A percentile compares a stretch with the other conserved stretches of the same genome.
phyloP scores from a whole-genome alignment of 2,113 vertebrate species.

The Thymallus thymallus region DNA sequence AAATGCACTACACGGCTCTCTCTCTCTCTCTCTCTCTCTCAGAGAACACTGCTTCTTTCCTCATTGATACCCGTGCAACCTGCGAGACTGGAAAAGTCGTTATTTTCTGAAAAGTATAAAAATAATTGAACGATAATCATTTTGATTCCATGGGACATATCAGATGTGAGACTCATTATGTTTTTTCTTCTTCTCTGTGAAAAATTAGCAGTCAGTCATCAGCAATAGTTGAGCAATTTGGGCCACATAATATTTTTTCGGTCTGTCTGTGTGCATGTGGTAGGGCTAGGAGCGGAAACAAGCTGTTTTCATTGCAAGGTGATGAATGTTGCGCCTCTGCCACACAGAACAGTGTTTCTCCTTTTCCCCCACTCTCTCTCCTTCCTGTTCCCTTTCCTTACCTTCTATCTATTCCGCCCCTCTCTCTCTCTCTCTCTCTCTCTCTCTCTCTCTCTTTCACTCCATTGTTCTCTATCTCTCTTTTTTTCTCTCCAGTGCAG shows the following conservation, averaged over 20 bases:
- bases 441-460: constrained; percentile 31
- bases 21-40: constrained; percentile 9
- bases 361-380: constrained; percentile 24
- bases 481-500: constrained; percentile 46
- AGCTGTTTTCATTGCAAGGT: constrained; percentile 60
- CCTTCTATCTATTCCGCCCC: constrained; percentile 29
- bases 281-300: constrained; percentile 51
- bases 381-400: neutral
- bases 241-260: constrained; percentile 50
- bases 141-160: neutral
- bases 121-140: neutral
- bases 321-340: constrained; percentile 62
- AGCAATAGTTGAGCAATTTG: constrained; percentile 68
- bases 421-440: constrained; percentile 9
- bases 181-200: neutral
- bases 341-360: constrained; percentile 23
- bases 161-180: neutral
- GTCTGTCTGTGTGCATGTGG: constrained; percentile 28
- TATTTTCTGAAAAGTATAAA: neutral
- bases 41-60: constrained; percentile 7
- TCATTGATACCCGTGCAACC: neutral
- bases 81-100: neutral
- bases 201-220: constrained; percentile 52
- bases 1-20: constrained; percentile 39
- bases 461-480: constrained; percentile 32